Evolutionary conservation across 1,140 invertebrate species (phyloP).

Genomic region (Augochlora pura): DNA sequence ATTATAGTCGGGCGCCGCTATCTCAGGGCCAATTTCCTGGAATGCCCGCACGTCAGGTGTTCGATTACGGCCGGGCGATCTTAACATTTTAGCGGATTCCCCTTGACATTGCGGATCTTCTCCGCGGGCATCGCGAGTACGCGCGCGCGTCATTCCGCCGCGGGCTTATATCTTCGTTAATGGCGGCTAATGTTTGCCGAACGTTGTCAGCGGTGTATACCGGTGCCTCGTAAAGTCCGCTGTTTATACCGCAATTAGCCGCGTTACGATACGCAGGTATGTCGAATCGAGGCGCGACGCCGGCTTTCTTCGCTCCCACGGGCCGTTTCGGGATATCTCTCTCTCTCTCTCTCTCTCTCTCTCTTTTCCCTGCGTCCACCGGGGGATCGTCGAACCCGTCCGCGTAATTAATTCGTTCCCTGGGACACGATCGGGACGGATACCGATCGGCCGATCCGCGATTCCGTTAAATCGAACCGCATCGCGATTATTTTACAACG

Average conservation of each 20-base stretch:
- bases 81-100: slow-evolving; percentile 47
- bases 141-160: slow-evolving; percentile 39
- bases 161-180: slow-evolving; percentile 69
- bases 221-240: slow-evolving; percentile 70
- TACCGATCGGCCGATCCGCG: not conserved
- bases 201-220: slow-evolving; percentile 65
- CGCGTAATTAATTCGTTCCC: slow-evolving; percentile 1
- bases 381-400: not conserved
- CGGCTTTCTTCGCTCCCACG: not conserved
- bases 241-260: slow-evolving; percentile 80
- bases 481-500: too few species aligned
- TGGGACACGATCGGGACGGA: not conserved
- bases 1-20: slow-evolving; percentile 32
- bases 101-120: slow-evolving; percentile 17
- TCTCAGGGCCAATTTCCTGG: slow-evolving; percentile 33
- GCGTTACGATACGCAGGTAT: slow-evolving; percentile 63
- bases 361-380: not conserved
- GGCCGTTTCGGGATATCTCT: not conserved
- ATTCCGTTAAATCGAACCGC: not conserved
- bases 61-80: slow-evolving; percentile 33
- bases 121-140: not conserved
- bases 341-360: too few species aligned
- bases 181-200: slow-evolving; percentile 76
- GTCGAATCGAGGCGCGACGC: slow-evolving; percentile 50
- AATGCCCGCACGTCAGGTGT: slow-evolving; percentile 33